Evolutionary conservation across 2,888 invertebrate species (phyloP), one percentile per base, ranked within the genome.

Genomic region (Rhagophthalmus giganteus): DNA sequence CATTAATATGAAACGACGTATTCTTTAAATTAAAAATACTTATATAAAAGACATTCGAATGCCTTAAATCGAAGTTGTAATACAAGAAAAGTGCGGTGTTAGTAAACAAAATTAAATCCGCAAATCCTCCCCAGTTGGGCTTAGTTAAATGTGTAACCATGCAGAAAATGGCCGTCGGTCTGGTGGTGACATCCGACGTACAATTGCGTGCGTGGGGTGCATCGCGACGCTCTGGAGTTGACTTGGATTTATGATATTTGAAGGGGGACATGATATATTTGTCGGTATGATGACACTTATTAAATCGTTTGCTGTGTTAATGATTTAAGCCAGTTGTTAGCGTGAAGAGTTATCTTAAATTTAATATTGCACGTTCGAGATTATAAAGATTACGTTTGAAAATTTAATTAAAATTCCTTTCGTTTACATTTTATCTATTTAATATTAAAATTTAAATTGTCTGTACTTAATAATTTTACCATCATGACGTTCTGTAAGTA

Each of bases 101-200:
- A 45, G 45, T 45, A 51, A 51, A 45, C 34, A 51, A 47, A 48
- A 42, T 41, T 32, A 44, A 49, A 54, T 49, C 45, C 26, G 26
- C 20, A 45, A 49, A 45, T 54, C 39, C 48, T 30, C 48, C 54
- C 49, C 26, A 37, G 45, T 32, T 30, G 25, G 35, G 49, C 45
- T 54, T 51, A 55, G 54, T 62, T 59, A 56, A 57, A 54, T 61
- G 68, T 63, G 62, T 61, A 72, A 65, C 69, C 70, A 67, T 61
- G 67, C 70, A 61, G 70, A 72, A 74, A 74, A 74, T 74, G 69
- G 73, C 71, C 66, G 68, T 66, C 65, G 64, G 66, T 62, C 74
- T 74, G 74, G 64, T 61, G 69, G 63, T 73, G 74, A 73, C 74
- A 71, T 71, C 64, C 66, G 72, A 72, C 68, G 70, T 68, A 65